Evolutionary conservation across 2,888 invertebrate genomes (phyloP).

Genomic region (Sinotaia quadrata): DNA sequence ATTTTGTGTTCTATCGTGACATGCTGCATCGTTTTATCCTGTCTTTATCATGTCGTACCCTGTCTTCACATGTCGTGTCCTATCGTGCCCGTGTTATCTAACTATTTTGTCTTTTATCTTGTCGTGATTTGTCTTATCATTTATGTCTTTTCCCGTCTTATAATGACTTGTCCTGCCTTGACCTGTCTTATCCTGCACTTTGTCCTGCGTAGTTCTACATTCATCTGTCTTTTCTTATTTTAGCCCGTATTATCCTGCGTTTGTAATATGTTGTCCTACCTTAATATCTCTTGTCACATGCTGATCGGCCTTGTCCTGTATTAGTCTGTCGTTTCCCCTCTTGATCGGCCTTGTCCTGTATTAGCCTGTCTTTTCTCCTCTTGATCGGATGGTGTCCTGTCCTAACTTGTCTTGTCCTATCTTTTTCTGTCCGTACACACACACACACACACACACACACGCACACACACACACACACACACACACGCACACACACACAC

Average conservation of each 20-base stretch:
- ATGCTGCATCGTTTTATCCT: too few species aligned
- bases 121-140: too few species aligned
- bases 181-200: too few species aligned
- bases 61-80: too few species aligned
- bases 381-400: background rate
- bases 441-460: constrained; percentile 7
- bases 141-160: too few species aligned
- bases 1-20: too few species aligned
- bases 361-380: background rate
- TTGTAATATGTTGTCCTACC: background rate
- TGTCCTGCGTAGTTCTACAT: constrained; percentile 4
- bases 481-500: constrained; percentile 12
- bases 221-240: constrained; percentile 11
- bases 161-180: too few species aligned
- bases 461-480: constrained; percentile 7
- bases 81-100: too few species aligned
- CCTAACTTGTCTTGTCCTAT: background rate
- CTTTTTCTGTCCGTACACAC: background rate
- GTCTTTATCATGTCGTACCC: too few species aligned
- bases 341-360: background rate
- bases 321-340: background rate
- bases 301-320: background rate
- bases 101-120: too few species aligned
- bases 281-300: background rate
- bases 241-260: background rate